Percentiles rank a stretch among this genome's conserved stretches.
These are phyloP conservation scores for Orycteropus afer DNA, from an alignment of 2,113 vertebrate genomes.

Conservation along the genomic window DNA sequence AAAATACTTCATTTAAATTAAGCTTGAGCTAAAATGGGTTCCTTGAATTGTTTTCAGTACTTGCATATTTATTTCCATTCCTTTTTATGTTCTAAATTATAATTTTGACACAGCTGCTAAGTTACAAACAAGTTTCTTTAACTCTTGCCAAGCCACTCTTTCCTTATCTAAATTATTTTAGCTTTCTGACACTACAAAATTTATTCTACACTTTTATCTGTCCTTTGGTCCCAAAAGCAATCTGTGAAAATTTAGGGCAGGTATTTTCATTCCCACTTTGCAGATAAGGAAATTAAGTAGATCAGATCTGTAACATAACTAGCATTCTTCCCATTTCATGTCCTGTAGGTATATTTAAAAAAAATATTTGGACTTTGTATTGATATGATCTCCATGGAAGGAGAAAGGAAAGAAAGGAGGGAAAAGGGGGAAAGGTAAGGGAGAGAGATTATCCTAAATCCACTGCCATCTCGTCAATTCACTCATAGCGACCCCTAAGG, in stretches of 20 bases:
- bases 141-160: not conserved
- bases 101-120: not conserved
- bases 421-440: not conserved
- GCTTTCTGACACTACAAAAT: not conserved
- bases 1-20: conserved; percentile 1
- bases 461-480: too few species aligned
- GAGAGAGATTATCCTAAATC: too few species aligned
- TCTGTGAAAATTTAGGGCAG: not conserved
- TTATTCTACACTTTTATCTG: not conserved
- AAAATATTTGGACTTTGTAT: not conserved
- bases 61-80: not conserved
- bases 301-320: not conserved
- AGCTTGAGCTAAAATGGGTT: not conserved
- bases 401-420: not conserved
- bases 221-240: not conserved
- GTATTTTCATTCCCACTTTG: not conserved
- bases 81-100: not conserved
- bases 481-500: too few species aligned
- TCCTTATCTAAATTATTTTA: not conserved
- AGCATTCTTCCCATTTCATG: not conserved
- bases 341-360: not conserved
- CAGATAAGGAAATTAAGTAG: not conserved
- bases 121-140: not conserved
- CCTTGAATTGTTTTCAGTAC: not conserved
- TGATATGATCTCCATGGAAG: not conserved